These are phyloP conservation scores for Acrocephalus kingi DNA, from an alignment of 2,113 vertebrate species.

Conservation along the genomic window DNA sequence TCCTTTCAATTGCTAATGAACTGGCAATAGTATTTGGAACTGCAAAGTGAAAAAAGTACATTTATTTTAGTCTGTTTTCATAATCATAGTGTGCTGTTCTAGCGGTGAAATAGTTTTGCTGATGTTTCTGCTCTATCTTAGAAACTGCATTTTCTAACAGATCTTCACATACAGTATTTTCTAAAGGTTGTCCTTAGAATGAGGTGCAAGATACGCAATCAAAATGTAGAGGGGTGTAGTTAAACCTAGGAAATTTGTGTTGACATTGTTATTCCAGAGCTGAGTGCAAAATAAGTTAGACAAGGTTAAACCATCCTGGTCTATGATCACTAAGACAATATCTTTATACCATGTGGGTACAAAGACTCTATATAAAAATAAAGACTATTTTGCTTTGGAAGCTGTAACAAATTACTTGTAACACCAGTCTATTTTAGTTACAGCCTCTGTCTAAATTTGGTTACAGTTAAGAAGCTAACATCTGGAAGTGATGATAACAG, in stretches of 20 bases:
- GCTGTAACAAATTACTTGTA: background rate
- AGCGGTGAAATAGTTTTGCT: background rate
- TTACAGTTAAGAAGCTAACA: background rate
- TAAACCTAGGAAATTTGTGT: background rate
- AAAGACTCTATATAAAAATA: background rate
- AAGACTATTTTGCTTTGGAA: background rate
- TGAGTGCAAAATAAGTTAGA: background rate
- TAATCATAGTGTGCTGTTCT: background rate
- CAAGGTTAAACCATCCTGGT: background rate
- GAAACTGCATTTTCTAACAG: background rate
- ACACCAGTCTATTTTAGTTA: background rate
- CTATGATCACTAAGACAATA: background rate
- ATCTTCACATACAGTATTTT: background rate
- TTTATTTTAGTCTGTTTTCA: background rate
- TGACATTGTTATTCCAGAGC: background rate
- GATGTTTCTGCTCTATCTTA: background rate
- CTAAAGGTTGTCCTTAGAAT: background rate
- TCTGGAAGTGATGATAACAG: background rate
- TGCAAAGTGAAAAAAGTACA: background rate
- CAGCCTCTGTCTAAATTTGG: background rate
- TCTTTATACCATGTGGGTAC: accelerated
- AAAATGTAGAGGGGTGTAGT: background rate
- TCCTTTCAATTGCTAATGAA: background rate
- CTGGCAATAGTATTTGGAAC: background rate
- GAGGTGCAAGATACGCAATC: accelerated